phyloP scores from a whole-genome alignment of 2,113 vertebrate species.

The Boulengeromyrus knoepffleri region DNA sequence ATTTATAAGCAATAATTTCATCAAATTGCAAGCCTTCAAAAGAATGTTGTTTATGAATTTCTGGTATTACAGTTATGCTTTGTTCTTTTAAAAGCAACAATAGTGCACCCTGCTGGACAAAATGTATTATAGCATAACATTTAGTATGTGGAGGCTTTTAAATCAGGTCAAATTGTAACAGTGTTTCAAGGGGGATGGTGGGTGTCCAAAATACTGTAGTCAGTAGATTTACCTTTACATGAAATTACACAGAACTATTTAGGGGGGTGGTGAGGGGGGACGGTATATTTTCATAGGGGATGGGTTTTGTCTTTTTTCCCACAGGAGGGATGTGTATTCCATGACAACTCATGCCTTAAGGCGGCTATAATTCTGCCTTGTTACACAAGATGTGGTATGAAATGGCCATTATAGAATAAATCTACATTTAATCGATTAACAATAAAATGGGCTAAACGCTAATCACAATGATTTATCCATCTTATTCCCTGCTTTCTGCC shows the following conservation, averaged over 20 bases:
- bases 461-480: background rate
- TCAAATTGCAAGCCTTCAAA: background rate
- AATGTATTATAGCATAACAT: background rate
- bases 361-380: background rate
- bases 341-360: background rate
- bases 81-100: background rate
- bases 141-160: background rate
- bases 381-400: background rate
- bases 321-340: background rate
- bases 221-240: background rate
- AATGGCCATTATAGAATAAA: background rate
- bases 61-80: background rate
- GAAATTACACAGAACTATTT: background rate
- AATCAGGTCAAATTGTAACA: background rate
- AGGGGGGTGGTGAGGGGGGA: background rate
- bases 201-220: background rate
- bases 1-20: background rate
- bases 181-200: background rate
- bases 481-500: background rate
- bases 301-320: background rate
- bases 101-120: constrained; percentile 1
- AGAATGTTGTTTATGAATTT: background rate
- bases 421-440: background rate
- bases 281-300: background rate
- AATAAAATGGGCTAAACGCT: background rate